These are phyloP conservation scores for Lasioglossum vierecki DNA, from an alignment of 2,888 invertebrate species.

Conservation along the genomic window DNA sequence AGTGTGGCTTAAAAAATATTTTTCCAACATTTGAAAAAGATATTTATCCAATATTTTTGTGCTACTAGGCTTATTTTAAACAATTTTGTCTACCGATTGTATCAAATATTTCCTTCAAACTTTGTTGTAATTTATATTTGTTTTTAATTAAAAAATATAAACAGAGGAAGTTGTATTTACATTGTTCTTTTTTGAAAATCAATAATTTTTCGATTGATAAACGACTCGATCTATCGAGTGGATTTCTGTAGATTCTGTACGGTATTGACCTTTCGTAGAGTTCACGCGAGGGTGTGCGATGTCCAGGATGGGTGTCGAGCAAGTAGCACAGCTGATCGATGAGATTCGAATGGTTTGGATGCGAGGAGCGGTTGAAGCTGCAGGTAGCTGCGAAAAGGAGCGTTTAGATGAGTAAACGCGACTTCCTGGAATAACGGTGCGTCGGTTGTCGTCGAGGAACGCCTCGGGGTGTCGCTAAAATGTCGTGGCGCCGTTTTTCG, in stretches of 20 bases:
- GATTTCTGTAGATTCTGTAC: too few species aligned
- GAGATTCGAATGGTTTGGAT: not conserved
- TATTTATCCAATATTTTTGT: too few species aligned
- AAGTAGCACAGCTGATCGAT: not conserved
- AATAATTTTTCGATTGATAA: not conserved
- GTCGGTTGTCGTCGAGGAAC: conserved; percentile 32
- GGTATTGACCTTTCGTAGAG: not conserved
- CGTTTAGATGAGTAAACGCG: conserved; percentile 32
- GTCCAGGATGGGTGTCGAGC: not conserved
- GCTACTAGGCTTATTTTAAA: too few species aligned
- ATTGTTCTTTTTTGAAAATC: too few species aligned
- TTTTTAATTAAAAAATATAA: too few species aligned
- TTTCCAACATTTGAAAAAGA: too few species aligned
- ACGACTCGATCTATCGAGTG: not conserved
- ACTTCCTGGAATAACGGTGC: conserved; percentile 45
- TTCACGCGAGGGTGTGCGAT: not conserved
- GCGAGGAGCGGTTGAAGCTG: not conserved
- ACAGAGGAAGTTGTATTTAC: too few species aligned
- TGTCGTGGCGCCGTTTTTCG: conserved; percentile 39
- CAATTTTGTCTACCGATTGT: too few species aligned
- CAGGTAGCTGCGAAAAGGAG: not conserved
- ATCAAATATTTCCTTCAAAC: too few species aligned
- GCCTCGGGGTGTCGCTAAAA: conserved; percentile 50
- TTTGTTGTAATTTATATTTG: too few species aligned
- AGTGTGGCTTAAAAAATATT: too few species aligned